phyloP scores from a whole-genome alignment of 2,113 vertebrate genomes.

The Dromiciops gliroides region DNA sequence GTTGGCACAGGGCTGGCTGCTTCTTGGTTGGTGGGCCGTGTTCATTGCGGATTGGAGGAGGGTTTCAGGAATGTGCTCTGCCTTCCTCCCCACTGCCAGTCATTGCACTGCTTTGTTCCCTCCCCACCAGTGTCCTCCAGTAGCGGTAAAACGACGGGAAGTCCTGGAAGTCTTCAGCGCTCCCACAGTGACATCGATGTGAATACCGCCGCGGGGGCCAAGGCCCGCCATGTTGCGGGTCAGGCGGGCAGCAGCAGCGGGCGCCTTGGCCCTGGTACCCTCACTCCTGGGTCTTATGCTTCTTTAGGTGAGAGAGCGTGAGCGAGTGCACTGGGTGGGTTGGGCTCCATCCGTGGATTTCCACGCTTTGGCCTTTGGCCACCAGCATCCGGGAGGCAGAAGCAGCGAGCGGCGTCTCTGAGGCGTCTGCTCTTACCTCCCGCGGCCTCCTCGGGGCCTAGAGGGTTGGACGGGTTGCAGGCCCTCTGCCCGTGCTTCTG shows the following conservation, averaged over 20 bases:
- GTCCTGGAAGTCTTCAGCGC: slow-evolving; percentile 91
- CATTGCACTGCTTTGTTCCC: neutral
- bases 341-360: too few relatives aligned
- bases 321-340: too few relatives aligned
- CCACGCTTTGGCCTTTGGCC: too few relatives aligned
- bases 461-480: too few relatives aligned
- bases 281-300: slow-evolving; percentile 91
- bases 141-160: slow-evolving; percentile 85
- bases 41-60: too few relatives aligned
- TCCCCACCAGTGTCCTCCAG: slow-evolving; percentile 85
- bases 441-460: too few relatives aligned
- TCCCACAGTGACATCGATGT: slow-evolving; percentile 98
- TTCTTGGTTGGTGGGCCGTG: neutral
- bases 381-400: too few relatives aligned
- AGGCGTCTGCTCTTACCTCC: too few relatives aligned
- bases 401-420: too few relatives aligned
- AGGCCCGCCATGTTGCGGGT: slow-evolving; percentile 88
- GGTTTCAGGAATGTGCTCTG: too few relatives aligned
- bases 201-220: slow-evolving; percentile 93
- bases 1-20: too few relatives aligned
- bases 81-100: neutral
- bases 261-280: slow-evolving; percentile 86
- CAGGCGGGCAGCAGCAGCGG: slow-evolving; percentile 82
- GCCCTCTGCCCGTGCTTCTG: too few relatives aligned
- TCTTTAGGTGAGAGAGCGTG: slow-evolving; percentile 89